These are phyloP conservation scores for Phylloscopus trochilus DNA, from an alignment of 2,113 vertebrate species.

Conservation along the genomic window DNA sequence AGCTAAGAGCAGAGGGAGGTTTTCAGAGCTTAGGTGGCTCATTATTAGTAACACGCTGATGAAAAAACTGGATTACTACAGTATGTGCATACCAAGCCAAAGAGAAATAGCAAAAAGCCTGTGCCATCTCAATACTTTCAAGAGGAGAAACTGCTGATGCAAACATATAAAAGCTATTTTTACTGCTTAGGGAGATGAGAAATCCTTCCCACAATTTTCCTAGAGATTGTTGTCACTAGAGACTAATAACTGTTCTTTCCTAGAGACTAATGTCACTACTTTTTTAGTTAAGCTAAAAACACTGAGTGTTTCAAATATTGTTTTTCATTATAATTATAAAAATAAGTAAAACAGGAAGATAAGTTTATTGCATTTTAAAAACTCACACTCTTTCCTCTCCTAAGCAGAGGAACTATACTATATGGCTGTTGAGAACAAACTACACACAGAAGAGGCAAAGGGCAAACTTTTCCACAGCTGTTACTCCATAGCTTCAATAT, in stretches of 20 bases:
- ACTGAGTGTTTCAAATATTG: not conserved
- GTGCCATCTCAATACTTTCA: conserved; percentile 14
- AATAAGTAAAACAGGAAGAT: not conserved
- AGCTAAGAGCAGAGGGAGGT: conserved; percentile 24
- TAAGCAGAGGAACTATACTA: not conserved
- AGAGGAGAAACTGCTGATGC: conserved; percentile 22
- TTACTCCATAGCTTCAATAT: not conserved
- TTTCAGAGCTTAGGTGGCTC: conserved; percentile 54
- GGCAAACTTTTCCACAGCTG: not conserved
- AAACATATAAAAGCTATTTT: conserved; percentile 27
- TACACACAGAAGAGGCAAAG: not conserved
- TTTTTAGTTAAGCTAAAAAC: conserved; percentile 5
- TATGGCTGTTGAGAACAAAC: not conserved
- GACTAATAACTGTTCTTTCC: not conserved
- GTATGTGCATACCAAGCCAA: conserved; percentile 25
- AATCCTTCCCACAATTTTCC: not conserved
- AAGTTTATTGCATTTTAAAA: not conserved
- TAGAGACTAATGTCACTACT: not conserved
- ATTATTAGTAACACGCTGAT: conserved; percentile 58
- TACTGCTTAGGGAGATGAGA: not conserved
- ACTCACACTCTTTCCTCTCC: not conserved
- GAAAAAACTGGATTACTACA: conserved; percentile 61
- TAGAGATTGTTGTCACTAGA: not conserved
- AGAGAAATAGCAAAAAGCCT: conserved; percentile 9
- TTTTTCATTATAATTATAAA: not conserved